A percentile compares a stretch with the other conserved stretches of the same genome.
Conservation (phyloP, 1,140 invertebrate genomes). For the Drosophila triauraria region DNA sequence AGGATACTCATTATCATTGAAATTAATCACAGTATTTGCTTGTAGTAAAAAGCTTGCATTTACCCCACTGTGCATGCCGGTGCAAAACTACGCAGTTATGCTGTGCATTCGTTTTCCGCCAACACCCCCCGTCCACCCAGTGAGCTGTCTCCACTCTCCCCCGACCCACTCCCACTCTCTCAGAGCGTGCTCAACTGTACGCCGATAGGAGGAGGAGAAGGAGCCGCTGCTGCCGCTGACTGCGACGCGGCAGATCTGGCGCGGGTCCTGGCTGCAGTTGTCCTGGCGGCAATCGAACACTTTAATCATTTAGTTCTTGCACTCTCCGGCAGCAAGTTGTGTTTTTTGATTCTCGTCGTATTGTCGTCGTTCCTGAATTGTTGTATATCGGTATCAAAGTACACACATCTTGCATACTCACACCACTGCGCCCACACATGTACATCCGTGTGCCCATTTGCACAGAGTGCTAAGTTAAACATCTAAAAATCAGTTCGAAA, state of each 20-base stretch:
- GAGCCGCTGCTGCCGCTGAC: conserved; percentile 36
- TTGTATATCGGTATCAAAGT: conserved; percentile 80
- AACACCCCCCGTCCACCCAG: conserved; percentile 7
- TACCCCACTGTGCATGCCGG: conserved; percentile 37
- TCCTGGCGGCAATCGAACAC: conserved; percentile 77
- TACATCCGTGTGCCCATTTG: conserved; percentile 35
- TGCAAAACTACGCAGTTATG: conserved; percentile 72
- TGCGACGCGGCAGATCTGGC: conserved; percentile 37
- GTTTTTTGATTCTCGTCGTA: conserved; percentile 84
- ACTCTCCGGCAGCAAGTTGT: conserved; percentile 85
- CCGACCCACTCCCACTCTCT: conserved; percentile 29
- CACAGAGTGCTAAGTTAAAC: conserved; percentile 50
- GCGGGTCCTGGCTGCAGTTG: conserved; percentile 77
- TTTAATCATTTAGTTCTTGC: conserved; percentile 85
- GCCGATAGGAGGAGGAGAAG: conserved; percentile 22
- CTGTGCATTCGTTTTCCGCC: conserved; percentile 37
- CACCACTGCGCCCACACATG: conserved; percentile 45
- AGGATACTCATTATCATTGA: not conserved
- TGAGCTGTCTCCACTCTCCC: conserved; percentile 6
- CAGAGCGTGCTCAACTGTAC: conserved; percentile 55
- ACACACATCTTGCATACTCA: conserved; percentile 74
- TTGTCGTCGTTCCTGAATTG: conserved; percentile 82
- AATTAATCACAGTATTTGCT: not conserved
- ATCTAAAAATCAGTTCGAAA: conserved; percentile 52
- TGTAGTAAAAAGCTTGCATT: not conserved